These are phyloP conservation scores for Sphaeridia pumilis DNA, from an alignment of 2,888 invertebrate species.

Conservation along the genomic window DNA sequence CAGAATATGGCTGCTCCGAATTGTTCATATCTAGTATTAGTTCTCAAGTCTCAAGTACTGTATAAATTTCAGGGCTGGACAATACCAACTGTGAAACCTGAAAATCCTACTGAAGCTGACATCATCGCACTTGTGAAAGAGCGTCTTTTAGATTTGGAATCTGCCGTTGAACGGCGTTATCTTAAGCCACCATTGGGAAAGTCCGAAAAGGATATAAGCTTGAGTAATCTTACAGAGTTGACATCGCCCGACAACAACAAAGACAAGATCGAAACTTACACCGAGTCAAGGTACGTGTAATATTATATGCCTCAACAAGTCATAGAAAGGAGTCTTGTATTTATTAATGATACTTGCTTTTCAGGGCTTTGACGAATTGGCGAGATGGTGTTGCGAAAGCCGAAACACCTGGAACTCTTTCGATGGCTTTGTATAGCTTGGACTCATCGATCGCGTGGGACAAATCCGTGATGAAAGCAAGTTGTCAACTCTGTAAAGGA, in stretches of 20 bases:
- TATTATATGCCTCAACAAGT: no score
- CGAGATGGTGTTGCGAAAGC: slow-evolving; percentile 74
- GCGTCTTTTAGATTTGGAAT: slow-evolving; percentile 69
- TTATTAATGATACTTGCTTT: no score
- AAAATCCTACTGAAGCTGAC: slow-evolving; percentile 18
- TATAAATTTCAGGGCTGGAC: slow-evolving; percentile 20
- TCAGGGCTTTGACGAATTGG: slow-evolving; percentile 50
- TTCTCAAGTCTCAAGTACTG: no score
- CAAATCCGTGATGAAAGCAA: slow-evolving; percentile 97
- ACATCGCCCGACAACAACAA: slow-evolving; percentile 7
- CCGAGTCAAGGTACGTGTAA: slow-evolving; percentile 17
- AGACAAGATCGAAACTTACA: slow-evolving; percentile 3
- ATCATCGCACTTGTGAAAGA: slow-evolving; percentile 51
- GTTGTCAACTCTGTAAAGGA: slow-evolving; percentile 92
- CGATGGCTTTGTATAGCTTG: slow-evolving; percentile 76
- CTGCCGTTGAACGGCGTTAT: slow-evolving; percentile 83
- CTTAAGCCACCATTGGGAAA: slow-evolving; percentile 77
- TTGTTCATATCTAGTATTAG: no score
- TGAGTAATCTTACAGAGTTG: slow-evolving; percentile 17
- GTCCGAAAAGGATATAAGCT: slow-evolving; percentile 25
- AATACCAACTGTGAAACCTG: slow-evolving; percentile 13
- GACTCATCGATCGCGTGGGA: slow-evolving; percentile 96
- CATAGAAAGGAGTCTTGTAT: no score
- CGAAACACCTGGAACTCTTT: slow-evolving; percentile 77
- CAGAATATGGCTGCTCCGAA: no score